Percentiles rank a stretch among this genome's conserved stretches.
Evolutionary conservation across 2,888 invertebrate genomes (phyloP).

Genomic region (Alentia gelatinosa): DNA sequence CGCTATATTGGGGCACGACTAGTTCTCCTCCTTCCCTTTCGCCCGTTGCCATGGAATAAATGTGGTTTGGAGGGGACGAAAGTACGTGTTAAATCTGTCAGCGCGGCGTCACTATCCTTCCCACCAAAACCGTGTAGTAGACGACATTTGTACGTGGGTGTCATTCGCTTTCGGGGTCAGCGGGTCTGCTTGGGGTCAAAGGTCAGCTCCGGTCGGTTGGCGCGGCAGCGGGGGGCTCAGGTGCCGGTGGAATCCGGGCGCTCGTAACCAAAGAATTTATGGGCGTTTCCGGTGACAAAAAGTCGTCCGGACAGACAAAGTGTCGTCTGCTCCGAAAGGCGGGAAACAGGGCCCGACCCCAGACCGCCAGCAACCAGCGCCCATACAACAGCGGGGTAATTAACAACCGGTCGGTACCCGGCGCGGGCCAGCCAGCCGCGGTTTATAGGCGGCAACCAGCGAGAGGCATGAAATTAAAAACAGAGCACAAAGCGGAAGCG

Average conservation of each 20-base stretch:
- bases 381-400: constrained; percentile 22
- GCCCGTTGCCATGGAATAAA: constrained; percentile 2
- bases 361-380: not conserved
- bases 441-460: constrained; percentile 40
- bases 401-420: not conserved
- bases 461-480: constrained; percentile 47
- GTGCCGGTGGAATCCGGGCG: not conserved
- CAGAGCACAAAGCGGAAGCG: constrained; percentile 35
- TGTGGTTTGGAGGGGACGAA: not conserved
- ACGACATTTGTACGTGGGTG: not conserved
- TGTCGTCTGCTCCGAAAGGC: constrained; percentile 2
- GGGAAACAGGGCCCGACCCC: not conserved
- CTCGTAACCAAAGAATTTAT: constrained; percentile 40
- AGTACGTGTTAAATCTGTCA: constrained; percentile 49
- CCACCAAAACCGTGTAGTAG: not conserved
- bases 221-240: constrained; percentile 23
- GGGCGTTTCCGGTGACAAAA: constrained; percentile 14
- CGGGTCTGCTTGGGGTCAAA: not conserved
- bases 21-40: not conserved
- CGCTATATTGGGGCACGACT: not conserved
- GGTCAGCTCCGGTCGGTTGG: constrained; percentile 24
- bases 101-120: not conserved
- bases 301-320: constrained; percentile 15
- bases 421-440: constrained; percentile 1
- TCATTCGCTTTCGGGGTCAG: not conserved